Evolutionary conservation across 2,888 invertebrate species (phyloP), one percentile per base, ranked within the genome.

Genomic region (Drosophila pegasa): DNA sequence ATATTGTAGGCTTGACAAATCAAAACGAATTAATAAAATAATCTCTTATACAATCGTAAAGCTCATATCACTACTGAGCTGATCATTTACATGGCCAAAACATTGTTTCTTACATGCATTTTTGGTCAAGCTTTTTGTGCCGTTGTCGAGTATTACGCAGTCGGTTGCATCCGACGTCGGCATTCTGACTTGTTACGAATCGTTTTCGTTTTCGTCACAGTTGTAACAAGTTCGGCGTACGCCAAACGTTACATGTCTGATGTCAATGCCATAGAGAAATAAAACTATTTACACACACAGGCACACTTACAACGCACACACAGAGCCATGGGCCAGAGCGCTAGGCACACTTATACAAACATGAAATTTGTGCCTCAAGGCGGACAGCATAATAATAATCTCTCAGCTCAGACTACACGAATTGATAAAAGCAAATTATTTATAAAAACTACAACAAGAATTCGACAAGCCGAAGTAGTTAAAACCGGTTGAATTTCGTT

Each of bases 331-430:
- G 38, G 10, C n/a, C n/a, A n/a, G n/a, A 22, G 54, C n/a, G 40
- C 7, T 41, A 41, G 54, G 16, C 41, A 55, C 20, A 35, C 52
- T 29, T 33, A 51, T 18, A 35, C 55, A 56, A 35, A 56, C 43
- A 38, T 12, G 14, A 40, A 25, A 35, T 40, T 20, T 57, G 35
- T 33, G 55, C 35, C 63, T 47, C 71, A 71, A 71, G 65, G 58
- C 66, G 45, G 65, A 31, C 73, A 68, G 45, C 68, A 51, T 68
- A 68, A 57, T 57, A 40, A 58, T 66, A 66, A 69, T 74, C 54
- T 73, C 45, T 35, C 48, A n/a, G 60, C 41, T 29, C 37, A n/a
- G 20, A 51, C 59, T 52, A 48, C 57, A 54, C 50, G 54, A 27
- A 60, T 60, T 57, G 70, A 73, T 57, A 59, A 69, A 72, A 57